These are phyloP conservation scores for Zhengitettix transpicula DNA, from an alignment of 2,888 invertebrate genomes.

Conservation along the genomic window DNA sequence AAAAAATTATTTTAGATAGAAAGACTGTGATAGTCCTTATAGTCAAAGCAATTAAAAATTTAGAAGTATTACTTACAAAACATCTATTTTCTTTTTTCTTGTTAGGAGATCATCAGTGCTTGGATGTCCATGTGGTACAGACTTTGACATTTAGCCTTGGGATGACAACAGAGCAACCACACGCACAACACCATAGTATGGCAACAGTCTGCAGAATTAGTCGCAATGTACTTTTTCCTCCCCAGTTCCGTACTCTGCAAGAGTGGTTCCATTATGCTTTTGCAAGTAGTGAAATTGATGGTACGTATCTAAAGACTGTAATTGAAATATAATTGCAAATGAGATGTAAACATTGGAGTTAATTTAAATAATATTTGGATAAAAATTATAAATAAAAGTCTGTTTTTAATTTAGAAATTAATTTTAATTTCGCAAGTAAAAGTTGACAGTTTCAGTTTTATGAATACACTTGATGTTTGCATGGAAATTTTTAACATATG, in stretches of 20 bases:
- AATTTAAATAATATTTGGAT: neutral
- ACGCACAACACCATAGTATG: constrained; percentile 69
- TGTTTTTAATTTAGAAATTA: too few relatives aligned
- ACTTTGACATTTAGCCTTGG: constrained; percentile 80
- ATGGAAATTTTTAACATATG: too few relatives aligned
- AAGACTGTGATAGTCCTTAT: too few relatives aligned
- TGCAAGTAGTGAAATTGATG: constrained; percentile 85
- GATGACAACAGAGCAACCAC: constrained; percentile 34
- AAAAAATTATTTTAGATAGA: neutral
- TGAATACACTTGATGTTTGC: too few relatives aligned
- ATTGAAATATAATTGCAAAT: neutral
- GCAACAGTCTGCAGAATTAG: constrained; percentile 88
- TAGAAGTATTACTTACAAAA: neutral
- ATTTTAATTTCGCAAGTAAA: too few relatives aligned
- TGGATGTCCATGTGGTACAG: constrained; percentile 71
- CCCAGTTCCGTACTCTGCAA: constrained; percentile 82
- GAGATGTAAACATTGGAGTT: neutral
- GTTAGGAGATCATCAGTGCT: constrained; percentile 22
- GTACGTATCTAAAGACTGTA: constrained; percentile 29
- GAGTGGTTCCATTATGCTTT: constrained; percentile 98
- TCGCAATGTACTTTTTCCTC: constrained; percentile 81
- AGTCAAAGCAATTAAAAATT: too few relatives aligned
- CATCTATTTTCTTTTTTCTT: neutral
- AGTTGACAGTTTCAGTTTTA: too few relatives aligned
- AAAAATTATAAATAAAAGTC: neutral